A percentile compares a stretch with the other conserved stretches of the same genome.
phyloP scores from a whole-genome alignment of 2,113 vertebrate genomes.

The Gasterosteus nipponicus region DNA sequence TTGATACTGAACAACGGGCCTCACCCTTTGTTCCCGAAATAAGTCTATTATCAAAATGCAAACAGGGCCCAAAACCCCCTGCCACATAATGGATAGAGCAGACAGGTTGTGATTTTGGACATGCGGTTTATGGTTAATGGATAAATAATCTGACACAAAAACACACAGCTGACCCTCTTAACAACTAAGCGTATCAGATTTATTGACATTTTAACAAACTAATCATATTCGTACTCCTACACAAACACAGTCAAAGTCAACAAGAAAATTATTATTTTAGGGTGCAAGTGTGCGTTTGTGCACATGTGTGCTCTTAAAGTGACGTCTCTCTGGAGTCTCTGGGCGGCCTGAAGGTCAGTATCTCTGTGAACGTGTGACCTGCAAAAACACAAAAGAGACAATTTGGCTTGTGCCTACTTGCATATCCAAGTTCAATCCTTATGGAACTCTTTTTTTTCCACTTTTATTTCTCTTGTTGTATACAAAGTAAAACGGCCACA shows the following conservation, averaged over 20 bases:
- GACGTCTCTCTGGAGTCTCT: slow-evolving; percentile 78
- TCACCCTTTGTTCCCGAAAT: slow-evolving; percentile 3
- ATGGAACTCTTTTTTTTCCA: not conserved
- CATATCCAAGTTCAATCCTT: not conserved
- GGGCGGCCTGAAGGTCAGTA: slow-evolving; percentile 77
- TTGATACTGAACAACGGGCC: not conserved
- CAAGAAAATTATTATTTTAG: accelerated
- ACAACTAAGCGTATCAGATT: slow-evolving; percentile 32
- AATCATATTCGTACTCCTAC: not conserved
- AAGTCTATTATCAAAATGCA: slow-evolving; percentile 11
- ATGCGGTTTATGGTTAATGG: not conserved
- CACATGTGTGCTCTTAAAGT: slow-evolving; percentile 61
- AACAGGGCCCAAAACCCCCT: slow-evolving; percentile 1
- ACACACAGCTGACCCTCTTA: not conserved
- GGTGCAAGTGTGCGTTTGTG: not conserved
- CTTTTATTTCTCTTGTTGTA: not conserved
- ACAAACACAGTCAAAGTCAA: slow-evolving; percentile 13
- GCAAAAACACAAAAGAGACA: slow-evolving; percentile 25
- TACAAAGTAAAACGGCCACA: not conserved
- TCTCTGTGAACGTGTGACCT: slow-evolving; percentile 84
- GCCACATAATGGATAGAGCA: not conserved
- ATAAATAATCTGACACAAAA: not conserved
- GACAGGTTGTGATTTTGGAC: not conserved
- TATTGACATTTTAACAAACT: slow-evolving; percentile 35
- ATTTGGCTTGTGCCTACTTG: not conserved